Conservation (phyloP, 1,140 invertebrate species). For the Orchestia grillus region DNA sequence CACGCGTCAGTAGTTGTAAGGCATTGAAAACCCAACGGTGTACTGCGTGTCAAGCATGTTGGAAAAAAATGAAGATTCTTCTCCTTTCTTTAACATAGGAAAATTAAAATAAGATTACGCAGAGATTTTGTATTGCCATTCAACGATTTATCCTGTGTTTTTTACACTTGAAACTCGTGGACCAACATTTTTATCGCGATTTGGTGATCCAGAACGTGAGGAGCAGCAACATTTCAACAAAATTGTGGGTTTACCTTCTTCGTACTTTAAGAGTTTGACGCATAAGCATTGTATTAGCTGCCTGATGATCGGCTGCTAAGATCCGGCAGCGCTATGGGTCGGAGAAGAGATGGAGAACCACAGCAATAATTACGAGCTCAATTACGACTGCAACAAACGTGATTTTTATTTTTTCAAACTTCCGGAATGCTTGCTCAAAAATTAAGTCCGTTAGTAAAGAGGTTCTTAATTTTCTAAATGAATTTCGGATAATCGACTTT, state of each 20-base stretch:
- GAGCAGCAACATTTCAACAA: neutral
- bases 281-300: neutral
- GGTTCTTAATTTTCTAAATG: too few relatives aligned
- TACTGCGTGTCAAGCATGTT: too few relatives aligned
- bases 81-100: neutral
- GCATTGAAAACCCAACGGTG: too few relatives aligned
- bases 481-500: too few relatives aligned
- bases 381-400: neutral
- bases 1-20: too few relatives aligned
- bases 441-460: too few relatives aligned
- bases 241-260: neutral
- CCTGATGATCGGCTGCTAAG: neutral
- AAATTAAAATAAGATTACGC: neutral
- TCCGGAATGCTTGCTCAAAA: neutral
- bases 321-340: neutral
- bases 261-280: neutral
- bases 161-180: neutral
- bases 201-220: neutral
- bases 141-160: neutral
- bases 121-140: neutral
- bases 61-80: too few relatives aligned
- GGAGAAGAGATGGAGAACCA: neutral
- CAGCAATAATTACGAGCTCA: neutral
- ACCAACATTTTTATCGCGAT: neutral
- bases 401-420: neutral